Evolutionary conservation across 2,888 invertebrate genomes (phyloP).

Genomic region (Gordius sp.): DNA sequence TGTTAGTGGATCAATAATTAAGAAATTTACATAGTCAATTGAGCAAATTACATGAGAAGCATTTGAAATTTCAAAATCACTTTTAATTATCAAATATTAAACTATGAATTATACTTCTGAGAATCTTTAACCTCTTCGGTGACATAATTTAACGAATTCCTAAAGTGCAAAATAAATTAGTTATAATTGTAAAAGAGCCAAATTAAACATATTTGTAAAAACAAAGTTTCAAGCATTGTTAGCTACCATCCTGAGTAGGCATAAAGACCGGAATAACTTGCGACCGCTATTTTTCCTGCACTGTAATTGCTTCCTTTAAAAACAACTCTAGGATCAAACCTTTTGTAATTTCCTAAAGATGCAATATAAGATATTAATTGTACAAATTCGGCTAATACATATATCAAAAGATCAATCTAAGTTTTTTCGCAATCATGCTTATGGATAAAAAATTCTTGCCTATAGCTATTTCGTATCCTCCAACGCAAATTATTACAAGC

Average conservation of each 20-base stretch:
- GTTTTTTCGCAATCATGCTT: too few species aligned
- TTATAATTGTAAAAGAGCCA: neutral
- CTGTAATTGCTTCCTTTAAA: slow-evolving; percentile 7
- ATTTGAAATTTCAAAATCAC: too few species aligned
- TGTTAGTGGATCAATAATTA: too few species aligned
- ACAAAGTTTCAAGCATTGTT: neutral
- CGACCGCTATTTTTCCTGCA: slow-evolving; percentile 1
- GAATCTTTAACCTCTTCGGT: slow-evolving; percentile 9
- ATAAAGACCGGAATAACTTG: slow-evolving; percentile 9
- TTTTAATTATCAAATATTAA: too few species aligned
- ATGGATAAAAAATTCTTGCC: neutral
- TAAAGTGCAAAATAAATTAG: neutral
- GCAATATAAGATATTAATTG: neutral
- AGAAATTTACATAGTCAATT: too few species aligned
- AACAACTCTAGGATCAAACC: neutral
- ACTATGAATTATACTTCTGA: too few species aligned
- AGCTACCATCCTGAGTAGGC: slow-evolving; percentile 13
- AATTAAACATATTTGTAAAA: neutral
- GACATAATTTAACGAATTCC: slow-evolving; percentile 10
- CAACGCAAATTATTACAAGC: neutral
- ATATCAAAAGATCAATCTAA: too few species aligned
- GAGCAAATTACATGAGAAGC: too few species aligned
- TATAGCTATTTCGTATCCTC: neutral
- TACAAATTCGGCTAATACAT: too few species aligned
- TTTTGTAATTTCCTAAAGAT: neutral